Conservation (phyloP, 2,113 vertebrate genomes). For the Antennarius striatus region DNA sequence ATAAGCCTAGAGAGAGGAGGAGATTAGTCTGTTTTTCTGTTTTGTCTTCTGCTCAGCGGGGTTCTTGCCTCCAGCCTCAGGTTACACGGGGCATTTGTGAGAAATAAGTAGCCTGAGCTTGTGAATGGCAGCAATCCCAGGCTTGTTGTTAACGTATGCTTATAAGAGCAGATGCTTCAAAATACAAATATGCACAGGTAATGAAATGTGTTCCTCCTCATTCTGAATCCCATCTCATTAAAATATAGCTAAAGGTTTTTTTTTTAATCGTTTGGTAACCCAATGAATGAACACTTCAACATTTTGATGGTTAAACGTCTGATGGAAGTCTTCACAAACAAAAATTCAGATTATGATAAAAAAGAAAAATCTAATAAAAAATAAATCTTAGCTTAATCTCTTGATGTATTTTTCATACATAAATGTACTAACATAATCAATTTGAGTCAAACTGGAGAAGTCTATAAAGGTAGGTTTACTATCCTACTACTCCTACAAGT, state of each 20-base stretch:
- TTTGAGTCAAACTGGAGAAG: too few relatives aligned
- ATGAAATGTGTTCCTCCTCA: not conserved
- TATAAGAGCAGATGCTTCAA: not conserved
- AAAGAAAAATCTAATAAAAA: too few relatives aligned
- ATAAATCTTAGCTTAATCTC: too few relatives aligned
- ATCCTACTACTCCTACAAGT: not conserved
- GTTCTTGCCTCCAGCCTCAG: slow-evolving; percentile 52
- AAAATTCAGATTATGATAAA: too few relatives aligned
- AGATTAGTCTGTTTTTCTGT: slow-evolving; percentile 58
- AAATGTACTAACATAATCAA: too few relatives aligned
- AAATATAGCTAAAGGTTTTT: too few relatives aligned
- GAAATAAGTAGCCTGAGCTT: slow-evolving; percentile 26
- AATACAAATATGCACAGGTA: not conserved
- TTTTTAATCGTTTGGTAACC: too few relatives aligned
- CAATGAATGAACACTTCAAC: too few relatives aligned
- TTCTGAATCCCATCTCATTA: not conserved
- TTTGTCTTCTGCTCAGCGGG: slow-evolving; percentile 64
- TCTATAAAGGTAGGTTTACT: not conserved
- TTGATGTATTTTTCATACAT: too few relatives aligned
- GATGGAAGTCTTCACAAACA: too few relatives aligned
- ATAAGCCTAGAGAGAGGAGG: slow-evolving; percentile 17
- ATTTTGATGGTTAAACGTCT: too few relatives aligned
- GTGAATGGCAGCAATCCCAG: slow-evolving; percentile 24
- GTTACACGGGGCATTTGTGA: slow-evolving; percentile 61
- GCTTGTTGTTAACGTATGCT: not conserved